Percentiles rank a stretch among this genome's conserved stretches.
These are phyloP conservation scores for Hemicordylus capensis DNA, from an alignment of 2,113 vertebrate species.

Conservation along the genomic window DNA sequence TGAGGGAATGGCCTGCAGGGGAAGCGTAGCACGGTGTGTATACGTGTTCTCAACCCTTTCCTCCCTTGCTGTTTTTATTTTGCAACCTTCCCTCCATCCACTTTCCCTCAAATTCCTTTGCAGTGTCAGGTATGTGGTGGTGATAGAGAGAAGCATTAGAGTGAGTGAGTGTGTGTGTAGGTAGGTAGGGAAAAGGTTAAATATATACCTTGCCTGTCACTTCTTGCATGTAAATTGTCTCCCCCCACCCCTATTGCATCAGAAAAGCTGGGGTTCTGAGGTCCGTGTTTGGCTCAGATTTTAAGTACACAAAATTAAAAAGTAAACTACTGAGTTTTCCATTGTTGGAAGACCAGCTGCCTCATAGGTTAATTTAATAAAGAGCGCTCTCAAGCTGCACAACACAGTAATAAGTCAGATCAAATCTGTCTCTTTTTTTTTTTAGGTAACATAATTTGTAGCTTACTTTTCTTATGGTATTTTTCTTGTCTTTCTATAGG, in stretches of 20 bases:
- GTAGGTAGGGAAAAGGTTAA: background rate
- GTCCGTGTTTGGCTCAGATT: background rate
- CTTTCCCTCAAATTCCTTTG: background rate
- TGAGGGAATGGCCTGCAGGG: background rate
- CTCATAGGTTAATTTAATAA: conserved; percentile 21
- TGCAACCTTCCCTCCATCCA: background rate
- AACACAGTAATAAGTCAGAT: conserved; percentile 64
- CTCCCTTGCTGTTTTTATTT: background rate
- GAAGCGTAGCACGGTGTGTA: background rate
- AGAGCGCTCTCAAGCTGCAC: conserved; percentile 48
- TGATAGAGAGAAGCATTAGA: background rate
- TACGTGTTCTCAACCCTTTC: background rate
- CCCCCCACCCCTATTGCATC: background rate
- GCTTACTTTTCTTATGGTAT: conserved; percentile 84
- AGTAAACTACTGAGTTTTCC: background rate
- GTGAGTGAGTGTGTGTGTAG: background rate
- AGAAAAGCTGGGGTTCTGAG: background rate
- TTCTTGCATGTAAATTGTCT: background rate
- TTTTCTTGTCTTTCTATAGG: conserved; percentile 88
- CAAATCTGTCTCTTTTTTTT: conserved; percentile 70
- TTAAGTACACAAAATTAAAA: background rate
- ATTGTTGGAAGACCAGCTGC: background rate
- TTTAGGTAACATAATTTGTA: conserved; percentile 76
- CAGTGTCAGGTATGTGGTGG: background rate
- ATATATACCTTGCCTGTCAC: background rate